Conservation (phyloP, 1,140 invertebrate species). For the Cyclargus thomasi region DNA sequence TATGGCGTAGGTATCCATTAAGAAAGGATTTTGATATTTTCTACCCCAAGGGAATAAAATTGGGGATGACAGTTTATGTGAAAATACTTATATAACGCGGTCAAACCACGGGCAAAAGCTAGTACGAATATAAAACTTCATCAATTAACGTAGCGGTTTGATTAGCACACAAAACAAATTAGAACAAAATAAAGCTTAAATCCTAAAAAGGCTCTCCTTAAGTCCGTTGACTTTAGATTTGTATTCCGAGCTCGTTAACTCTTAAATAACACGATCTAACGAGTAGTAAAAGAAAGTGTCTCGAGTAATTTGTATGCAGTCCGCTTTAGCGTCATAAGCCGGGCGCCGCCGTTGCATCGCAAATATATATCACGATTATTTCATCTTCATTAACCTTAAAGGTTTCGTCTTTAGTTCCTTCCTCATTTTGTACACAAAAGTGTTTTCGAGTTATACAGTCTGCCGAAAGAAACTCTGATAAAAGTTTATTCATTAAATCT, state of each 20-base stretch:
- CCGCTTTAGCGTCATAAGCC: slow-evolving; percentile 43
- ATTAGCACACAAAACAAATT: neutral
- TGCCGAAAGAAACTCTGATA: no score
- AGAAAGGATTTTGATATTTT: no score
- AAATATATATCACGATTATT: slow-evolving; percentile 30
- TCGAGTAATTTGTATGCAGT: slow-evolving; percentile 54
- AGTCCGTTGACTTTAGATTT: slow-evolving; percentile 3
- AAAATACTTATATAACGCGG: no score
- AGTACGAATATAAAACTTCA: no score
- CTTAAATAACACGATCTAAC: slow-evolving; percentile 25
- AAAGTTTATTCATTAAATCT: no score
- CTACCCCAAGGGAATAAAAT: no score
- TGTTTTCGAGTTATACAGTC: no score
- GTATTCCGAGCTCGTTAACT: slow-evolving; percentile 7
- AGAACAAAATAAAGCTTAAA: neutral
- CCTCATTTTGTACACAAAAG: no score
- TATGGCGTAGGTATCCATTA: no score
- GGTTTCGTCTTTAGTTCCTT: neutral
- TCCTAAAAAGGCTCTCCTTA: neutral
- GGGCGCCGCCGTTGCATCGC: slow-evolving; percentile 45
- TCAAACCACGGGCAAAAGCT: no score
- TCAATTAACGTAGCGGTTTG: no score
- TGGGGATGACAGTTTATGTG: no score
- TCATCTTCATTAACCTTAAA: neutral
- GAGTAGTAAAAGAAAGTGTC: slow-evolving; percentile 52